Conservation (phyloP, 2,113 vertebrate genomes). For the Salvator merianae region DNA sequence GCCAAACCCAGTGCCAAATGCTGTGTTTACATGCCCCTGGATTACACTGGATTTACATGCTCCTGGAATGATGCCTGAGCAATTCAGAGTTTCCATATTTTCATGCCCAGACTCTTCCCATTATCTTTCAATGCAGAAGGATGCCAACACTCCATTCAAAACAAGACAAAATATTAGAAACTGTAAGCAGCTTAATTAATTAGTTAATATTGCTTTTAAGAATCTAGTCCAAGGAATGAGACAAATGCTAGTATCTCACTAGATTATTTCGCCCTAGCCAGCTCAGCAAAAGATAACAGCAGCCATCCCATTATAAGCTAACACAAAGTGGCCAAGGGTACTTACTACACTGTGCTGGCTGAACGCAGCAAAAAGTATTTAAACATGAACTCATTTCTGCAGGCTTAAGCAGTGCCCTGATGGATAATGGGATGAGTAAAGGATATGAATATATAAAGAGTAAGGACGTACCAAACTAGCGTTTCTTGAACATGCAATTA, state of each 20-base stretch:
- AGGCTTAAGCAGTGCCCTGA: slow-evolving; percentile 65
- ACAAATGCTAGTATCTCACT: slow-evolving; percentile 37
- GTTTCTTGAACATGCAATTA: too few relatives aligned
- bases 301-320: slow-evolving; percentile 37
- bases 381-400: slow-evolving; percentile 75
- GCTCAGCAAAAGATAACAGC: slow-evolving; percentile 46
- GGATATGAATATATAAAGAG: slow-evolving; percentile 17
- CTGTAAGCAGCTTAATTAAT: not conserved
- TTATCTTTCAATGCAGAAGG: too few relatives aligned
- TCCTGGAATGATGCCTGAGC: too few relatives aligned
- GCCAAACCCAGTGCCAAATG: too few relatives aligned
- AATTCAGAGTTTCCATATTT: too few relatives aligned
- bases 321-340: slow-evolving; percentile 50
- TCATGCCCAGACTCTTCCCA: too few relatives aligned
- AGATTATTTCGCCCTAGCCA: slow-evolving; percentile 28
- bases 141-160: not conserved
- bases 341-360: slow-evolving; percentile 78
- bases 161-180: not conserved
- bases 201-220: slow-evolving; percentile 6
- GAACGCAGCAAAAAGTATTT: slow-evolving; percentile 73
- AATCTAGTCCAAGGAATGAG: slow-evolving; percentile 10
- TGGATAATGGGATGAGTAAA: slow-evolving; percentile 54
- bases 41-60: too few relatives aligned
- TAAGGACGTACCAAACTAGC: not conserved
- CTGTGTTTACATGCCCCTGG: too few relatives aligned